A percentile compares a stretch with the other conserved stretches of the same genome.
Conservation (phyloP, 2,797 vertebrate species). For the Chromis chromis region DNA sequence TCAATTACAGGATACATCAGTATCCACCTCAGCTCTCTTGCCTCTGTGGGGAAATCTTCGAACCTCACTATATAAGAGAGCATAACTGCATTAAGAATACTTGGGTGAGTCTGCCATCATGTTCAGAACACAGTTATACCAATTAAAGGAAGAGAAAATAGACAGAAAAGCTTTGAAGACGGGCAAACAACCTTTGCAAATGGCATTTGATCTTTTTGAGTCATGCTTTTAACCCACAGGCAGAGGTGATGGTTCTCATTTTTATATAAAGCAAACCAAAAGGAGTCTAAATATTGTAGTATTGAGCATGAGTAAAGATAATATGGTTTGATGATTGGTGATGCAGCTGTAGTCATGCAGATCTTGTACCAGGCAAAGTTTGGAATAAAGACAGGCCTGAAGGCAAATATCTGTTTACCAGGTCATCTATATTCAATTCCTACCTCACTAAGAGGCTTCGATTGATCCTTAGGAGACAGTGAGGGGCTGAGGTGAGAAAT, state of each 20-base stretch:
- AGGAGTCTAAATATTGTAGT: not conserved
- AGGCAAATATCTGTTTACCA: conserved; percentile 36
- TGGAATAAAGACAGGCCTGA: conserved; percentile 31
- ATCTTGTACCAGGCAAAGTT: conserved; percentile 37
- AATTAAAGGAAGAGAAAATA: conserved; percentile 24
- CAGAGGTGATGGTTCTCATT: conserved; percentile 6
- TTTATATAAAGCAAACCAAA: conserved; percentile 3
- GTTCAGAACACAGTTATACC: conserved; percentile 19
- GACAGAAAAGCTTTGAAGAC: conserved; percentile 21
- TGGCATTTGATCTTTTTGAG: conserved; percentile 30
- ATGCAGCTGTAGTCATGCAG: conserved; percentile 16
- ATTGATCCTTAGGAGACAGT: conserved; percentile 43
- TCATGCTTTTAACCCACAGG: conserved; percentile 14
- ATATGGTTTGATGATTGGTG: conserved; percentile 5
- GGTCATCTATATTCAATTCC: conserved; percentile 46
- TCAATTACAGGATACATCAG: conserved; percentile 74
- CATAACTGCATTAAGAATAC: conserved; percentile 51
- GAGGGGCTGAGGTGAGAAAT: conserved; percentile 24
- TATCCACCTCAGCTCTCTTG: conserved; percentile 63
- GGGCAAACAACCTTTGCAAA: conserved; percentile 26
- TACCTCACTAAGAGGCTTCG: conserved; percentile 38
- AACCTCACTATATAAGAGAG: conserved; percentile 47
- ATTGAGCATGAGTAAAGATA: conserved; percentile 22
- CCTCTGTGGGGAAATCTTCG: conserved; percentile 69
- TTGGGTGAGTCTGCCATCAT: conserved; percentile 43